A percentile compares a stretch with the other conserved stretches of the same genome.
phyloP scores from a whole-genome alignment of 2,797 vertebrate species.

The Girardinus metallicus region DNA sequence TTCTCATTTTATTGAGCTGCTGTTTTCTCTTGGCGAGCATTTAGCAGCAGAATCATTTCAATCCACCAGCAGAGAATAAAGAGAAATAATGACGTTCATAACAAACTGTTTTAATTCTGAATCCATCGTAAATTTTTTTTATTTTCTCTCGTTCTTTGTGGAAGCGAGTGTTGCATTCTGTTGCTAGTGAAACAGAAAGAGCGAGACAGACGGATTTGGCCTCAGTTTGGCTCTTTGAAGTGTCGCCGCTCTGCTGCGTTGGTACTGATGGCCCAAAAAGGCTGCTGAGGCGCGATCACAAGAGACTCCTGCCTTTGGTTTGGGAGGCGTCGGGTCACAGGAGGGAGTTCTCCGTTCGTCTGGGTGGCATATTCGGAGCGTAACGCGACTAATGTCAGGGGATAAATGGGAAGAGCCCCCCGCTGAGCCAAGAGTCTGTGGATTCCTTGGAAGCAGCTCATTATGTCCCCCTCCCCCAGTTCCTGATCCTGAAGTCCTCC shows the following conservation, averaged over 20 bases:
- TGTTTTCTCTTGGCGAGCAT: constrained; percentile 36
- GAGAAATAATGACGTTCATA: constrained; percentile 50
- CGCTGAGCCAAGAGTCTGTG: constrained; percentile 45
- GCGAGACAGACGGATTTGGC: constrained; percentile 28
- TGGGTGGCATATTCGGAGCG: constrained; percentile 34
- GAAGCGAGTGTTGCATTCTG: constrained; percentile 13
- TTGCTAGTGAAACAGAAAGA: constrained; percentile 38
- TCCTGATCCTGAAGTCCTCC: constrained; percentile 42
- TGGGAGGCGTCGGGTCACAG: constrained; percentile 36
- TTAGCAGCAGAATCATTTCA: constrained; percentile 51
- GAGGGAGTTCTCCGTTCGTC: constrained; percentile 43
- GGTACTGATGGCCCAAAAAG: constrained; percentile 12
- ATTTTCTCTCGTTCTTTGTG: constrained; percentile 38
- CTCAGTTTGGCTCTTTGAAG: constrained; percentile 50
- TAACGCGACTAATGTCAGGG: constrained; percentile 35
- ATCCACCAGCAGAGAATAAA: constrained; percentile 22
- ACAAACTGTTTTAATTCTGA: constrained; percentile 43
- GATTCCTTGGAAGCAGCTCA: constrained; percentile 60
- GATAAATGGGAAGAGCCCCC: constrained; percentile 52
- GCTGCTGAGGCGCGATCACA: constrained; percentile 37
- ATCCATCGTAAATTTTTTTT: constrained; percentile 1
- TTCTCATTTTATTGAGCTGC: constrained; percentile 30
- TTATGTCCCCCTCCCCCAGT: constrained; percentile 61
- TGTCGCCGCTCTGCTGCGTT: constrained; percentile 28
- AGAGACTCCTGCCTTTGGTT: constrained; percentile 10